A percentile compares a stretch with the other conserved stretches of the same genome.
These are phyloP conservation scores for Polylopha cassiicola DNA, from an alignment of 2,888 invertebrate genomes.

Conservation along the genomic window DNA sequence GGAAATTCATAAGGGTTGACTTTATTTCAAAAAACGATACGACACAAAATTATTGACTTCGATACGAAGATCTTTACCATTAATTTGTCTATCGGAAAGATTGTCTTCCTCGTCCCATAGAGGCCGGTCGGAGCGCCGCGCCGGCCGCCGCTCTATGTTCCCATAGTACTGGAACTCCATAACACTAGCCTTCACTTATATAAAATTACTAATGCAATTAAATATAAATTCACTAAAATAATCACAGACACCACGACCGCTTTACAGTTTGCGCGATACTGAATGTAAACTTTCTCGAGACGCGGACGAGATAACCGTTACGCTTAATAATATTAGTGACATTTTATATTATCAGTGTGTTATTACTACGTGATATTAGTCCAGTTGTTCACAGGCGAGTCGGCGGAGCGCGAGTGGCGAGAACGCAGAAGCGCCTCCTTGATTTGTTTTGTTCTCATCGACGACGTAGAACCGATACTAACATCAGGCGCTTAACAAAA, in stretches of 20 bases:
- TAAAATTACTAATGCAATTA: slow-evolving; percentile 30
- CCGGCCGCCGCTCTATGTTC: slow-evolving; percentile 51
- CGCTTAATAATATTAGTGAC: slow-evolving; percentile 45
- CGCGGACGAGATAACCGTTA: slow-evolving; percentile 58
- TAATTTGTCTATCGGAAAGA: slow-evolving; percentile 58
- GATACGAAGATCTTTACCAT: too few species aligned
- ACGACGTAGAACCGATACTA: neutral
- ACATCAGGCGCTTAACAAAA: slow-evolving; percentile 30
- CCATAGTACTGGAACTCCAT: slow-evolving; percentile 73
- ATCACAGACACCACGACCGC: slow-evolving; percentile 48
- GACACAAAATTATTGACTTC: too few species aligned
- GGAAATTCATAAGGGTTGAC: too few species aligned
- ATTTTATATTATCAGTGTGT: slow-evolving; percentile 22
- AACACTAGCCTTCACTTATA: slow-evolving; percentile 28
- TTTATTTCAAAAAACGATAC: too few species aligned
- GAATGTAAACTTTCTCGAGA: slow-evolving; percentile 53
- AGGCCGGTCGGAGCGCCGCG: slow-evolving; percentile 55
- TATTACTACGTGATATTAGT: slow-evolving; percentile 14
- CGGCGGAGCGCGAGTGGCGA: too few species aligned
- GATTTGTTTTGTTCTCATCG: slow-evolving; percentile 5
- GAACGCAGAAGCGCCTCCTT: too few species aligned
- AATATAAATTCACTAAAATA: slow-evolving; percentile 28
- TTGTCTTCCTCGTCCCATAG: slow-evolving; percentile 72
- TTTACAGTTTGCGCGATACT: slow-evolving; percentile 56
- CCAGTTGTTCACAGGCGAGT: slow-evolving; percentile 3